Conservation (phyloP, 2,888 invertebrate genomes). For the Perithous albicinctus region DNA sequence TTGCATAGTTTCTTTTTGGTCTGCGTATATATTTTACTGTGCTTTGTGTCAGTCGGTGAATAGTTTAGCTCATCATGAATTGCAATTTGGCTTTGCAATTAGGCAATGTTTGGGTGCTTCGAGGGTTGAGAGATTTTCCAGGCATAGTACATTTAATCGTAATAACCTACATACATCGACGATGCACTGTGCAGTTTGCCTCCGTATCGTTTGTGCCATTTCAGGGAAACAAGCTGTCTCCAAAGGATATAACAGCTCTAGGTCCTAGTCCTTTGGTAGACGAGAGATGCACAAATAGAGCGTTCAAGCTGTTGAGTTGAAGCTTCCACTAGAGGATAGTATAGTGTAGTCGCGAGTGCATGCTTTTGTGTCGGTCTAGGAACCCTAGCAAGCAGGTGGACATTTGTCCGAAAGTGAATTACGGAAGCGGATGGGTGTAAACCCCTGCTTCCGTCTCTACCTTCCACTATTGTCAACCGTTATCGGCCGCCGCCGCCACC, state of each 20-base stretch:
- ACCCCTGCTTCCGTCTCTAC: slow-evolving; percentile 46
- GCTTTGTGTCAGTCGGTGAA: neutral
- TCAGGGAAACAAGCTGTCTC: slow-evolving; percentile 42
- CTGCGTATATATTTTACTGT: neutral
- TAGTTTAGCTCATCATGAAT: neutral
- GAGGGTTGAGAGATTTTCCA: neutral
- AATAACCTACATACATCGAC: slow-evolving; percentile 40
- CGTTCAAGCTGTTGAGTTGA: slow-evolving; percentile 28
- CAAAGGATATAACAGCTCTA: slow-evolving; percentile 35
- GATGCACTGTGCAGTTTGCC: slow-evolving; percentile 38
- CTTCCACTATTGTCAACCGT: slow-evolving; percentile 58
- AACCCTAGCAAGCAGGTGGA: slow-evolving; percentile 59
- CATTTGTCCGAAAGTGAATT: slow-evolving; percentile 66
- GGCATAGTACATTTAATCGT: slow-evolving; percentile 41
- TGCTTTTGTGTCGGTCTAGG: slow-evolving; percentile 44
- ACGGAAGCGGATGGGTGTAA: slow-evolving; percentile 60
- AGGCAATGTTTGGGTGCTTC: slow-evolving; percentile 14
- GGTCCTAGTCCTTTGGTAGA: slow-evolving; percentile 41
- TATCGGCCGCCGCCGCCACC: slow-evolving; percentile 54
- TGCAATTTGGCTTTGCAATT: slow-evolving; percentile 9
- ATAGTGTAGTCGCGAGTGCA: slow-evolving; percentile 24
- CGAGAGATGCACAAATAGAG: slow-evolving; percentile 22
- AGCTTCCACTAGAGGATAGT: slow-evolving; percentile 44
- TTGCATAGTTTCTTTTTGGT: neutral
- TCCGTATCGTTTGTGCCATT: slow-evolving; percentile 26